phyloP scores from a whole-genome alignment of 2,797 vertebrate species.

The Pristis pectinata region DNA sequence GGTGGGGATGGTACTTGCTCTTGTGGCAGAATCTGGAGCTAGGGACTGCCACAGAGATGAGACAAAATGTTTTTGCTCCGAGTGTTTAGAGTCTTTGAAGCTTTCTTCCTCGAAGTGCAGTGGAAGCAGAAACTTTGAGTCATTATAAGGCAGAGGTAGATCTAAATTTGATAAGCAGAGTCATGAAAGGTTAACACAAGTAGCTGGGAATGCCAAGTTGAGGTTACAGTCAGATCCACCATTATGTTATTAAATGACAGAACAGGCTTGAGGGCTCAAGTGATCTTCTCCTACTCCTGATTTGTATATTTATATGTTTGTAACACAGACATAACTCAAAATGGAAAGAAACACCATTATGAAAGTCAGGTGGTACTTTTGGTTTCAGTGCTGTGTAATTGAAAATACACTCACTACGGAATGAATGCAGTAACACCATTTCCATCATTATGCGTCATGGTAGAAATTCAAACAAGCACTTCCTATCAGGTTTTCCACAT shows the following conservation, averaged over 20 bases:
- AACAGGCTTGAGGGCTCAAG: background rate
- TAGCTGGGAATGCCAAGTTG: background rate
- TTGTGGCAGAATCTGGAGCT: too few relatives aligned
- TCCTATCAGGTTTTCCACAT: too few relatives aligned
- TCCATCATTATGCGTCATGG: too few relatives aligned
- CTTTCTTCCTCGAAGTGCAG: background rate
- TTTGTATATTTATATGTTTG: background rate
- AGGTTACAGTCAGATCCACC: background rate
- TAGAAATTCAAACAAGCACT: too few relatives aligned
- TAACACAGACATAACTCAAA: background rate
- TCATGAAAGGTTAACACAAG: too few relatives aligned
- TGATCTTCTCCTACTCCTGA: background rate
- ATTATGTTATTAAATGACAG: background rate
- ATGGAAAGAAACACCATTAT: background rate
- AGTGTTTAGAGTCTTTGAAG: background rate
- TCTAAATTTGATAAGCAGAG: too few relatives aligned
- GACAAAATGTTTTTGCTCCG: too few relatives aligned
- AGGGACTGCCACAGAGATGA: too few relatives aligned
- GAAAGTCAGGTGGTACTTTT: background rate
- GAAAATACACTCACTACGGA: too few relatives aligned
- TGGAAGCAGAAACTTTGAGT: background rate
- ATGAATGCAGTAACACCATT: too few relatives aligned
- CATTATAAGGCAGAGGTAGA: background rate
- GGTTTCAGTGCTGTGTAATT: too few relatives aligned
- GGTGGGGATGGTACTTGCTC: too few relatives aligned